Percentiles rank a stretch among this genome's conserved stretches.
These are phyloP conservation scores for Poicephalus meyeri DNA, from an alignment of 2,113 vertebrate species.

Conservation along the genomic window DNA sequence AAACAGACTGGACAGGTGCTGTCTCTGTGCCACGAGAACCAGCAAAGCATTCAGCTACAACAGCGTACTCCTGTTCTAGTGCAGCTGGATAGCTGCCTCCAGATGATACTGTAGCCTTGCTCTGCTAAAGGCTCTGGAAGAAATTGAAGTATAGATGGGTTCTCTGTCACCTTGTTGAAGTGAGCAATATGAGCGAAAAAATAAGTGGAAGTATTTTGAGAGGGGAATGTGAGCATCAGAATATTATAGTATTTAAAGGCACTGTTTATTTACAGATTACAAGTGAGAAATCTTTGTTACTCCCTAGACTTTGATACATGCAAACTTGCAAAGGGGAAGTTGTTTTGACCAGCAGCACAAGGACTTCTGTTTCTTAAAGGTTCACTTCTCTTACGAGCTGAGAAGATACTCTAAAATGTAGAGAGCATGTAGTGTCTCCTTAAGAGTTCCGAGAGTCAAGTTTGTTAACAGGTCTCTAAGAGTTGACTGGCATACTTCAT, in stretches of 20 bases:
- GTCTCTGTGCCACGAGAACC: background rate
- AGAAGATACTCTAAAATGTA: background rate
- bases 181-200: background rate
- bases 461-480: background rate
- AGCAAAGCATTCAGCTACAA: background rate
- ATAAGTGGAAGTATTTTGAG: background rate
- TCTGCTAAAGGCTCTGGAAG: background rate
- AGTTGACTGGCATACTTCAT: background rate
- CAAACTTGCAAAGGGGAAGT: background rate
- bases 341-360: background rate
- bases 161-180: background rate
- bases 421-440: background rate
- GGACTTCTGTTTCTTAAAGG: background rate
- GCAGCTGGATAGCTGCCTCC: background rate
- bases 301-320: background rate
- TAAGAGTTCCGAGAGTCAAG: background rate
- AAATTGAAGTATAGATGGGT: background rate
- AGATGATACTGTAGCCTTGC: background rate
- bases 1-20: background rate
- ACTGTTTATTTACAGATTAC: background rate
- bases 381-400: background rate
- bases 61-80: background rate
- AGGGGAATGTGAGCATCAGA: background rate
- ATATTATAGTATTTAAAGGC: background rate
- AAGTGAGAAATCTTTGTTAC: background rate